phyloP scores from a whole-genome alignment of 2,113 vertebrate genomes.

The Cavia porcellus region DNA sequence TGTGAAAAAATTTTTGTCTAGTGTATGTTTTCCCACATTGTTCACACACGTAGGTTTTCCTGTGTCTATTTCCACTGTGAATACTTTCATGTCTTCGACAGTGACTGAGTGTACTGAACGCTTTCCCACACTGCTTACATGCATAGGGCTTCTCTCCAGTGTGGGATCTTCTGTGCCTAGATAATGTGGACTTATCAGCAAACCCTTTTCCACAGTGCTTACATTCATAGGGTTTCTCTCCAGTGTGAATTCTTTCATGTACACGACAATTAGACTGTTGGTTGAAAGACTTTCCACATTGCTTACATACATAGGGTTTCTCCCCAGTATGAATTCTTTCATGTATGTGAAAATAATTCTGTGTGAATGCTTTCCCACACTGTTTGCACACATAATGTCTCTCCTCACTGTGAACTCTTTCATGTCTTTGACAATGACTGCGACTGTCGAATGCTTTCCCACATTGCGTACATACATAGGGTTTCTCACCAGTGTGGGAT shows the following conservation, averaged over 20 bases:
- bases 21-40: neutral
- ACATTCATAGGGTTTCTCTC: neutral
- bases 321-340: neutral
- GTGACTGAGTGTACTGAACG: neutral
- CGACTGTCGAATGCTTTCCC: neutral
- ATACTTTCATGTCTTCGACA: neutral
- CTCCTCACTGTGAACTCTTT: neutral
- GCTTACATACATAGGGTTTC: neutral
- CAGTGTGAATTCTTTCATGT: neutral
- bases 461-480: neutral
- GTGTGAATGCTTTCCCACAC: neutral
- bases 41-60: neutral
- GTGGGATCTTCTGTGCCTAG: neutral
- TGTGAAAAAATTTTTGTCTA: neutral
- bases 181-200: neutral
- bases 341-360: neutral
- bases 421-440: neutral
- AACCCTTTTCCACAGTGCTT: neutral
- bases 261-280: neutral
- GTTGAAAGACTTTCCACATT: neutral
- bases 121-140: neutral
- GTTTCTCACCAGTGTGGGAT: neutral
- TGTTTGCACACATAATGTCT: neutral
- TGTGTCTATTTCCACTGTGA: neutral
- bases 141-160: neutral